Evolutionary conservation across 2,113 vertebrate genomes (phyloP), one percentile per base, ranked within the genome.

Genomic region (Dicaeum eximium): DNA sequence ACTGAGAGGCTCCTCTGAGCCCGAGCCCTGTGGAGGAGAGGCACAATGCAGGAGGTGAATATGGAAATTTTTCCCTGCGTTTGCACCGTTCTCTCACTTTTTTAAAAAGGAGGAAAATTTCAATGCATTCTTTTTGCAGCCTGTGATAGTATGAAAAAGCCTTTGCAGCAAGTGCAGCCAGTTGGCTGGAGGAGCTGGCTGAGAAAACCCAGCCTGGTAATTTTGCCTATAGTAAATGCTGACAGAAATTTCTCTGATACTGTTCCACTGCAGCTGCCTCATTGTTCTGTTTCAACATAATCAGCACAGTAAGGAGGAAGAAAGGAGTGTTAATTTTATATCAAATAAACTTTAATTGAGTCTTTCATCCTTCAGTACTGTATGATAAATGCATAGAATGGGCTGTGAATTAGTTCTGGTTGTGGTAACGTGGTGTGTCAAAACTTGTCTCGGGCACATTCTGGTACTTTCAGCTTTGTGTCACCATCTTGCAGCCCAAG

Each of bases 251-350:
- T 90, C 93, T 88, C 94, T 88, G 92, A 81, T 57, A 57, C 92
- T 86, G 82, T 96, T 97, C 93, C 93, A 93, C 90, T 88, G 95
- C 96, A 97, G 96, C 95, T 97, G 96, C 92, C 82, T 92, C 92
- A 97, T 97, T 97, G 95, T 96, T 95, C 95, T 48, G 37, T 86
- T 96, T 64, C 88, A 94, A 95, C 57, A 1, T 94, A 96, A 96
- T 96, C 96, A 96, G 96, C 92, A 92, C 80, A 92, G 92, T 61
- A 84, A 93, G 84, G 88, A 90, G 69, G 80, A 96, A 95, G 86
- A 96, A 97, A 96, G 69, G 57, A 86, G 18, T 2, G 61, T 93
- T 96, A 97, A 97, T 97, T 97, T 97, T 92, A 28, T 47, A 93
- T 77, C 40, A 92, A 96, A 96, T 88, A 86, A 93, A 93, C 90